Conservation (phyloP, 1,140 invertebrate species). For the Diorhabda sublineata region DNA sequence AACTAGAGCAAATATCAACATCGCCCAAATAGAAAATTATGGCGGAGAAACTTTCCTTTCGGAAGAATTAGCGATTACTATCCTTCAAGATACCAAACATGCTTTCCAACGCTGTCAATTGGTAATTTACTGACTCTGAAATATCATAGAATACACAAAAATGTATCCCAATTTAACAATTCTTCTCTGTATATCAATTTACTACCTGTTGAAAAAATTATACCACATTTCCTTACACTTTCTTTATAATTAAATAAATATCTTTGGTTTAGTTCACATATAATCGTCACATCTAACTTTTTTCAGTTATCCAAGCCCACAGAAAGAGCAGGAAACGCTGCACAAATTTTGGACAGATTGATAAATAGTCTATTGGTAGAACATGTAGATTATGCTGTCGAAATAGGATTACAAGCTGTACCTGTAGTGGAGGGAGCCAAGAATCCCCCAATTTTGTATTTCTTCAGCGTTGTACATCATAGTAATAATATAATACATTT, state of each 20-base stretch:
- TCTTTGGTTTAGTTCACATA: too few relatives aligned
- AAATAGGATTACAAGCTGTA: slow-evolving; percentile 86
- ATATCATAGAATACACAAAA: too few relatives aligned
- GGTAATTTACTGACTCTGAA: slow-evolving; percentile 47
- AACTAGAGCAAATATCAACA: slow-evolving; percentile 86
- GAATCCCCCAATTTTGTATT: slow-evolving; percentile 79
- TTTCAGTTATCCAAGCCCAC: slow-evolving; percentile 68
- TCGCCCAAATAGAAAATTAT: slow-evolving; percentile 91
- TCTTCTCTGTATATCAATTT: too few relatives aligned
- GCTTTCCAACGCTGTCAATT: slow-evolving; percentile 85
- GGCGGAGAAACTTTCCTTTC: slow-evolving; percentile 96
- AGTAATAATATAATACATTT: slow-evolving; percentile 95
- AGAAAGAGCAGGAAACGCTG: slow-evolving; percentile 76
- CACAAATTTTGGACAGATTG: slow-evolving; percentile 82
- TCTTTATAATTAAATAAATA: too few relatives aligned
- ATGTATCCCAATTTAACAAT: too few relatives aligned
- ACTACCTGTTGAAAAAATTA: too few relatives aligned
- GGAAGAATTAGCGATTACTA: slow-evolving; percentile 90
- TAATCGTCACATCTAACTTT: background rate
- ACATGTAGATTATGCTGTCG: slow-evolving; percentile 94
- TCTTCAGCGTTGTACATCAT: slow-evolving; percentile 91
- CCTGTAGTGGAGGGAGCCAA: slow-evolving; percentile 82
- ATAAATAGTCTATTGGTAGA: slow-evolving; percentile 84
- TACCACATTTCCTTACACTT: too few relatives aligned
- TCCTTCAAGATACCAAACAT: slow-evolving; percentile 87